Percentiles rank a stretch among this genome's conserved stretches.
These are phyloP conservation scores for Argya squamiceps DNA, from an alignment of 2,797 vertebrate genomes.

Conservation along the genomic window DNA sequence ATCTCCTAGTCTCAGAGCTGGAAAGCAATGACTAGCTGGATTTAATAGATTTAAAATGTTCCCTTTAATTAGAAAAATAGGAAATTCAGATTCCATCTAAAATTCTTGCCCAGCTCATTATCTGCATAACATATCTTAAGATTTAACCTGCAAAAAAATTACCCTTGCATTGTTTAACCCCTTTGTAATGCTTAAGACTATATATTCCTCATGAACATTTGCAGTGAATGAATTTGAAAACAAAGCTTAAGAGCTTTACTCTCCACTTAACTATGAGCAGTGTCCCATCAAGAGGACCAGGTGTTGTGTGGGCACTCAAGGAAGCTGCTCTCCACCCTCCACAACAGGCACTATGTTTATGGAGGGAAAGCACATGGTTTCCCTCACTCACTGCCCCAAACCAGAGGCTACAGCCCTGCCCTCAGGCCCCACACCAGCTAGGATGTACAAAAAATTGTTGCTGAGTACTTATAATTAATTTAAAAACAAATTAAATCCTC, in stretches of 20 bases:
- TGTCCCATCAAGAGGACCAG: neutral
- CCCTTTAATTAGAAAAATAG: neutral
- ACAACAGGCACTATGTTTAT: fast-evolving
- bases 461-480: neutral
- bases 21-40: neutral
- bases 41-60: neutral
- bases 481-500: conserved; percentile 13
- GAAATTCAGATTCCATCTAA: neutral
- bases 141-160: neutral
- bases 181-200: neutral
- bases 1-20: neutral
- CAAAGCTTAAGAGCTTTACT: neutral
- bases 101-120: neutral
- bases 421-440: neutral
- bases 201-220: neutral
- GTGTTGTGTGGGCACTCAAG: fast-evolving
- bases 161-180: neutral
- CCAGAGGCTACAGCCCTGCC: neutral
- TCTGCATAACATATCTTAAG: neutral
- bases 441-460: neutral
- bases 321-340: neutral
- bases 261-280: neutral
- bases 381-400: neutral
- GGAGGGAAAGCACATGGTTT: neutral
- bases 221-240: neutral